Percentiles rank a stretch among this genome's conserved stretches.
phyloP scores from a whole-genome alignment of 2,113 vertebrate species.

The Ceratotherium simum region DNA sequence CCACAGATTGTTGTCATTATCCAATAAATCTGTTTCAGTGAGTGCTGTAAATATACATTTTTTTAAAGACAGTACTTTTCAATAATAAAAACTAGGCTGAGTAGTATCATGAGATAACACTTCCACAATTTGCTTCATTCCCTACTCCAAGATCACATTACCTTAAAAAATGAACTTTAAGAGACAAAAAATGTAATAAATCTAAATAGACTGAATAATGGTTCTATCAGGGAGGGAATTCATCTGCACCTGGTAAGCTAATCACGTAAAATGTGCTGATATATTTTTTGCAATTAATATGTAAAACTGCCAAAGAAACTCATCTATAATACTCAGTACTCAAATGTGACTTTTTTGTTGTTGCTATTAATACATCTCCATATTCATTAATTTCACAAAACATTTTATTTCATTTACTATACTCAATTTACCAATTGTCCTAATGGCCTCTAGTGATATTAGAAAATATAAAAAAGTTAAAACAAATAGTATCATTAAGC shows the following conservation, averaged over 20 bases:
- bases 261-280: slow-evolving; percentile 30
- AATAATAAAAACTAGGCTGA: slow-evolving; percentile 53
- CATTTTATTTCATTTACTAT: slow-evolving; percentile 58
- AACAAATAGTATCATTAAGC: slow-evolving; percentile 33
- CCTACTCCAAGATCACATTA: not conserved
- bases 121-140: not conserved
- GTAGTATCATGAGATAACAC: not conserved
- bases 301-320: slow-evolving; percentile 32
- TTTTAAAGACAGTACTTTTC: slow-evolving; percentile 46
- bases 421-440: slow-evolving; percentile 50
- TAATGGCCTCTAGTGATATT: not conserved
- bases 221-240: slow-evolving; percentile 64
- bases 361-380: not conserved
- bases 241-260: slow-evolving; percentile 52
- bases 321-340: slow-evolving; percentile 37
- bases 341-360: not conserved
- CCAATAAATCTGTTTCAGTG: slow-evolving; percentile 33
- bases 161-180: not conserved
- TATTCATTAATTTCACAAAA: slow-evolving; percentile 60
- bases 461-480: slow-evolving; percentile 14
- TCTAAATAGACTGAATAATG: slow-evolving; percentile 65
- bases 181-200: slow-evolving; percentile 67
- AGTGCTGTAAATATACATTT: not conserved
- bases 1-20: not conserved
- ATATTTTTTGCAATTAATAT: not conserved